phyloP scores from a whole-genome alignment of 2,113 vertebrate genomes.

The Nothobranchius kuhntae region DNA sequence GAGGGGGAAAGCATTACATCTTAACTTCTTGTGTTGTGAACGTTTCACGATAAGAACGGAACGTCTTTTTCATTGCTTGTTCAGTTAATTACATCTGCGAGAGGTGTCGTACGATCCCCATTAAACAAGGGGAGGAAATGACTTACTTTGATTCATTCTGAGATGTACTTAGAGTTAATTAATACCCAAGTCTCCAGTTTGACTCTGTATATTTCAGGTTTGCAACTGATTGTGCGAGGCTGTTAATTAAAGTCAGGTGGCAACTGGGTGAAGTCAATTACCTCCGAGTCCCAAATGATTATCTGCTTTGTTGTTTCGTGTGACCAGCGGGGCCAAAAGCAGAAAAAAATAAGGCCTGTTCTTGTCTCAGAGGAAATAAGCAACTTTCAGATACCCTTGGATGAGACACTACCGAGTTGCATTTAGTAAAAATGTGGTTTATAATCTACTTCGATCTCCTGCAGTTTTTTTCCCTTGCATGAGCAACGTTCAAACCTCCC shows the following conservation, averaged over 20 bases:
- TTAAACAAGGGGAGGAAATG: constrained; percentile 30
- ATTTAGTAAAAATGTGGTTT: background rate
- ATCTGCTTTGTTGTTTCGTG: constrained; percentile 26
- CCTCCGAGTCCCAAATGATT: constrained; percentile 44
- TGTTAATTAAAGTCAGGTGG: constrained; percentile 69
- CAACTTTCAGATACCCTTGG: background rate
- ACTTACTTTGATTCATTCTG: constrained; percentile 44
- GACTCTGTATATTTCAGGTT: constrained; percentile 39
- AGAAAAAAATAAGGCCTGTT: constrained; percentile 19
- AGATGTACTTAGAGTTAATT: constrained; percentile 67
- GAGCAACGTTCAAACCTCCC: background rate
- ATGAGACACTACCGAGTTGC: background rate
- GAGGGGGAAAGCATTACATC: constrained; percentile 8
- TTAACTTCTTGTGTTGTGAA: constrained; percentile 7
- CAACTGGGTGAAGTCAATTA: constrained; percentile 65
- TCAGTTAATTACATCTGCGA: constrained; percentile 47
- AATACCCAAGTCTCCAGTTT: constrained; percentile 53
- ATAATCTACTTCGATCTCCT: background rate
- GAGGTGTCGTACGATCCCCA: constrained; percentile 10
- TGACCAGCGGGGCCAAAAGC: constrained; percentile 27
- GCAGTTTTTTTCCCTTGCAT: background rate
- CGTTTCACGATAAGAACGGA: constrained; percentile 17
- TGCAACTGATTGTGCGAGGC: constrained; percentile 34
- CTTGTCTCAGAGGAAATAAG: background rate
- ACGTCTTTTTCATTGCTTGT: constrained; percentile 23